Evolutionary conservation across 2,113 vertebrate species (phyloP).

Genomic region (Motacilla tschutschensis): DNA sequence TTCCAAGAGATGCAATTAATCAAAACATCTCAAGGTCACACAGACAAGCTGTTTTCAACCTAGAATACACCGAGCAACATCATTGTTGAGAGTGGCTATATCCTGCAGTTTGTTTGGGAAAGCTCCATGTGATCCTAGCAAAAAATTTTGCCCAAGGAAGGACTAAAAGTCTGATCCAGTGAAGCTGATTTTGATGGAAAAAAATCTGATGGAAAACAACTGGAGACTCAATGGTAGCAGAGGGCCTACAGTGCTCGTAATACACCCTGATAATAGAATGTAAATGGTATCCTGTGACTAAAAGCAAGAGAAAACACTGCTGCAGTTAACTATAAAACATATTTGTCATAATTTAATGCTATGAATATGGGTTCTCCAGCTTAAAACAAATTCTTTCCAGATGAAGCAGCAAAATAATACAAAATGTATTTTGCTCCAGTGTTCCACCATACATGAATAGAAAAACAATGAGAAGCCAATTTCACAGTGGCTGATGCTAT

Average conservation of each 20-base stretch:
- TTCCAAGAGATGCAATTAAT: conserved; percentile 6
- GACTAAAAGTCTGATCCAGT: neutral
- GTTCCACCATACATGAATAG: neutral
- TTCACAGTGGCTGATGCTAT: neutral
- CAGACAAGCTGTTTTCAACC: neutral
- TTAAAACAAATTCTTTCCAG: neutral
- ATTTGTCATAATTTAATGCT: neutral
- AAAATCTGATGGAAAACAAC: neutral
- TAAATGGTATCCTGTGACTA: neutral
- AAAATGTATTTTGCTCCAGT: neutral
- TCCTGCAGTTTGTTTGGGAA: neutral
- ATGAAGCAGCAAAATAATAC: neutral
- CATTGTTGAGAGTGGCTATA: neutral
- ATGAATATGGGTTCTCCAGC: neutral
- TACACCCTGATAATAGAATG: neutral
- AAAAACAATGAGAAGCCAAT: neutral
- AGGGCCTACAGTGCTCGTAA: neutral
- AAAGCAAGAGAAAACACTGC: neutral
- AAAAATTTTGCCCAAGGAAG: neutral
- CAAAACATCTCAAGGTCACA: neutral
- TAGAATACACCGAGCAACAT: neutral
- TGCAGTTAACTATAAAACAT: neutral
- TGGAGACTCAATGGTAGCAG: neutral
- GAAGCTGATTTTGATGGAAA: neutral
- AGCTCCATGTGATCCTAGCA: neutral